Evolutionary conservation across 2,797 vertebrate genomes (phyloP).

Genomic region (Acipenser transmontanus): DNA sequence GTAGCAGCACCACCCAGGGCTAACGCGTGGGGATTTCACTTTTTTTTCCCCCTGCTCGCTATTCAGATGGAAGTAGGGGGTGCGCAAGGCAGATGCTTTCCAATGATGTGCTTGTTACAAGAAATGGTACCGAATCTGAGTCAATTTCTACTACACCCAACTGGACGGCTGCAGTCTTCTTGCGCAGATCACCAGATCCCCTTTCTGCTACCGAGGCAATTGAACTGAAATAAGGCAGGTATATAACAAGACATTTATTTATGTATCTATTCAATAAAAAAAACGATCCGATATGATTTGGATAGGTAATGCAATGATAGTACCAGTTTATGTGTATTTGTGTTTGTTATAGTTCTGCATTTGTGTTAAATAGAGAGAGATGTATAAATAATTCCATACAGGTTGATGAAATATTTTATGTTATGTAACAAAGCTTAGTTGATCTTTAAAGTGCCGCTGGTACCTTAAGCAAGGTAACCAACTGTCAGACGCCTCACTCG

Average conservation of each 20-base stretch:
- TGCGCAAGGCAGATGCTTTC: slow-evolving; percentile 16
- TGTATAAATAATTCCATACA: slow-evolving; percentile 3
- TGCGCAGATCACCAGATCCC: slow-evolving; percentile 2
- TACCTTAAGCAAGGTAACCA: background rate
- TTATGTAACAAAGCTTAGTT: too few relatives aligned
- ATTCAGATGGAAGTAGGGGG: slow-evolving; percentile 16
- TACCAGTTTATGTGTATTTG: background rate
- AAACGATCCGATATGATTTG: slow-evolving; percentile 28
- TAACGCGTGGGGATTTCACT: slow-evolving; percentile 9
- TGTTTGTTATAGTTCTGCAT: slow-evolving; percentile 16
- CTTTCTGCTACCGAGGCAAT: background rate
- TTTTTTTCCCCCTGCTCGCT: slow-evolving; percentile 10
- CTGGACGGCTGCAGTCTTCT: background rate
- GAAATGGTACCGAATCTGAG: slow-evolving; percentile 25
- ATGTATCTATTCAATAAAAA: slow-evolving; percentile 4
- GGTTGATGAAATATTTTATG: background rate
- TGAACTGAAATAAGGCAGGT: slow-evolving; percentile 19
- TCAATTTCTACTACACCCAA: slow-evolving; percentile 10
- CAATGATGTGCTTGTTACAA: slow-evolving; percentile 6
- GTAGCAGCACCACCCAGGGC: slow-evolving; percentile 1
- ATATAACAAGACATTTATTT: background rate
- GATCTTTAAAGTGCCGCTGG: too few relatives aligned
- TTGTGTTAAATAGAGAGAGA: slow-evolving; percentile 15
- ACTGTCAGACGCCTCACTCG: background rate
- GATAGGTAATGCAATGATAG: slow-evolving; percentile 24